Percentiles rank a stretch among this genome's conserved stretches.
Conservation (phyloP, 2,113 vertebrate genomes). For the Centropristis striata region DNA sequence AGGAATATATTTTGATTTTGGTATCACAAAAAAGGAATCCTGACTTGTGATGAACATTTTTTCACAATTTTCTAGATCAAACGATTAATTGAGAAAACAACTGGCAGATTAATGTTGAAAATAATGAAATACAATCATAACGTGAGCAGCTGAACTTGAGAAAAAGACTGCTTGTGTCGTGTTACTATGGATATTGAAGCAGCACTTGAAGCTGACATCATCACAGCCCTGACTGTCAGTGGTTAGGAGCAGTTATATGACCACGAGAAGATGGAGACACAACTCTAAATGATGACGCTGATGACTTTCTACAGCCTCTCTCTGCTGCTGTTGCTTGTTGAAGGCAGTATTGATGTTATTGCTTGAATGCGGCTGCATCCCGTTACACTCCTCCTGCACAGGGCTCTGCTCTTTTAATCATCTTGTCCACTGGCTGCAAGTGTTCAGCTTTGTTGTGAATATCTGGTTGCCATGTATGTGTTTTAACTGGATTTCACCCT, state of each 20-base stretch:
- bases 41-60: no score
- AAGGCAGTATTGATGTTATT: conserved; percentile 35
- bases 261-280: background rate
- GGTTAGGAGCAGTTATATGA: background rate
- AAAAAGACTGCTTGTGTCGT: background rate
- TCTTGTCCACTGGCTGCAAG: conserved; percentile 47
- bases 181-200: background rate
- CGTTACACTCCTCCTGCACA: background rate
- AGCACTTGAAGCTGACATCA: background rate
- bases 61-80: no score
- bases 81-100: no score
- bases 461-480: conserved; percentile 64
- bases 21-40: no score
- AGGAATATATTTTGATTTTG: no score
- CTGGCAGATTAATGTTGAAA: no score
- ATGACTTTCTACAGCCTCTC: conserved; percentile 53
- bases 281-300: conserved; percentile 64
- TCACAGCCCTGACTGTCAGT: background rate
- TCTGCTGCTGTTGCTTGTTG: conserved; percentile 16
- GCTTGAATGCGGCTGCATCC: conserved; percentile 40
- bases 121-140: background rate
- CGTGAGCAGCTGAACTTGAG: background rate
- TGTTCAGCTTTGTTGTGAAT: conserved; percentile 34
- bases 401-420: conserved; percentile 41
- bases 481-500: conserved; percentile 62